Evolutionary conservation across 2,797 vertebrate genomes (phyloP).

Genomic region (Octomys mimax): DNA sequence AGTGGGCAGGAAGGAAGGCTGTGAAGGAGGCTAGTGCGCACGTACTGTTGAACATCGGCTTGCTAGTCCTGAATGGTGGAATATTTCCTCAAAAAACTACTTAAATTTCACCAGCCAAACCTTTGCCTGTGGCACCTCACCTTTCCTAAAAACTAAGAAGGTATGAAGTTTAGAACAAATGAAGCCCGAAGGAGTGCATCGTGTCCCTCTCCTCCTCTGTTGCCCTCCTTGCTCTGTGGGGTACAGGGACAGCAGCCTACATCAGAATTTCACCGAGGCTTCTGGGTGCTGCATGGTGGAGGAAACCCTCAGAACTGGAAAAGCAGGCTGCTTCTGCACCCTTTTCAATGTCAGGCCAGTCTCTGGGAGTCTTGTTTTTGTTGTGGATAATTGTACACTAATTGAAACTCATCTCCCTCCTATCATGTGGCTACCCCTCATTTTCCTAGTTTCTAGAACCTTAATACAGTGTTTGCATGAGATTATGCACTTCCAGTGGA

Average conservation of each 20-base stretch:
- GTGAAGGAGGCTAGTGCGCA: neutral
- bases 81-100: neutral
- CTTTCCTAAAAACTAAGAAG: neutral
- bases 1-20: neutral
- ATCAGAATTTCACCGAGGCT: neutral
- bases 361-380: neutral
- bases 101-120: neutral
- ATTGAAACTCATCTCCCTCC: neutral
- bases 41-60: neutral
- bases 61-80: neutral
- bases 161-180: neutral
- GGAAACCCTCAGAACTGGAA: neutral
- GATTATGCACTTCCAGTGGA: no score
- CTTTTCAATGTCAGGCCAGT: neutral
- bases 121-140: neutral
- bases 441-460: neutral
- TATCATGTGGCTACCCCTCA: neutral
- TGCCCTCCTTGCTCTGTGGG: neutral
- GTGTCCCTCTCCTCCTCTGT: neutral
- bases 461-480: neutral
- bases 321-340: neutral
- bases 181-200: neutral
- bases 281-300: neutral
- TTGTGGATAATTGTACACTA: neutral
- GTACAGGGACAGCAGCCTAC: neutral